A percentile compares a stretch with the other conserved stretches of the same genome.
These are phyloP conservation scores for Lithophane semibrunnea DNA, from an alignment of 2,888 invertebrate species.

Conservation along the genomic window DNA sequence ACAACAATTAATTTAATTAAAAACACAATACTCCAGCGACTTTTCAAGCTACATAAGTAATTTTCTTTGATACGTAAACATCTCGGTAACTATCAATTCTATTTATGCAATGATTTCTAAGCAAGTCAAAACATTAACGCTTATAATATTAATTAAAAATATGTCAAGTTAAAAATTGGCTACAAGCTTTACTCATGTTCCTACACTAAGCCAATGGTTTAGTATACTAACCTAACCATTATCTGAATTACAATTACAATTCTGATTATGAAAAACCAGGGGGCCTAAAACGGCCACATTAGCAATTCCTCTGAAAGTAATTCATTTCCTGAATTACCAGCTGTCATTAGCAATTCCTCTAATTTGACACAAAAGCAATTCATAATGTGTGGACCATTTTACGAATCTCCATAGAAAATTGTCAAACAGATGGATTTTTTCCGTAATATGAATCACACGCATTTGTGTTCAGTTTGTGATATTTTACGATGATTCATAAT, in stretches of 20 bases:
- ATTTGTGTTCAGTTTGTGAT: too few relatives aligned
- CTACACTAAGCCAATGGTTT: not conserved
- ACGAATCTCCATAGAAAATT: too few relatives aligned
- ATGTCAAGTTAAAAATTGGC: not conserved
- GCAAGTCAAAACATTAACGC: not conserved
- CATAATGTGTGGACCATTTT: too few relatives aligned
- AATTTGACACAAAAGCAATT: too few relatives aligned
- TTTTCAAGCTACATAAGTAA: not conserved
- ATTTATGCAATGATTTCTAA: not conserved
- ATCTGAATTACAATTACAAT: not conserved
- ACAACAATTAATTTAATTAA: conserved; percentile 32
- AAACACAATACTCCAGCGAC: not conserved
- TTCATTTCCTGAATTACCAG: too few relatives aligned
- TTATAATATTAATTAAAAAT: not conserved
- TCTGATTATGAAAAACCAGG: not conserved
- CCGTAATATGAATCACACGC: too few relatives aligned
- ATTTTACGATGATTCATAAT: too few relatives aligned
- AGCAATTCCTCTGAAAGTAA: too few relatives aligned
- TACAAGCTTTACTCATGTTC: not conserved
- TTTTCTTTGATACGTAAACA: not conserved
- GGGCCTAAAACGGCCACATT: too few relatives aligned
- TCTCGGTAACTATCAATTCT: not conserved
- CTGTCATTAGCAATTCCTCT: too few relatives aligned
- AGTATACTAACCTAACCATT: not conserved
- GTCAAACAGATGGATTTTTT: too few relatives aligned